phyloP scores from a whole-genome alignment of 2,888 invertebrate genomes.

The Lottia gigantea region DNA sequence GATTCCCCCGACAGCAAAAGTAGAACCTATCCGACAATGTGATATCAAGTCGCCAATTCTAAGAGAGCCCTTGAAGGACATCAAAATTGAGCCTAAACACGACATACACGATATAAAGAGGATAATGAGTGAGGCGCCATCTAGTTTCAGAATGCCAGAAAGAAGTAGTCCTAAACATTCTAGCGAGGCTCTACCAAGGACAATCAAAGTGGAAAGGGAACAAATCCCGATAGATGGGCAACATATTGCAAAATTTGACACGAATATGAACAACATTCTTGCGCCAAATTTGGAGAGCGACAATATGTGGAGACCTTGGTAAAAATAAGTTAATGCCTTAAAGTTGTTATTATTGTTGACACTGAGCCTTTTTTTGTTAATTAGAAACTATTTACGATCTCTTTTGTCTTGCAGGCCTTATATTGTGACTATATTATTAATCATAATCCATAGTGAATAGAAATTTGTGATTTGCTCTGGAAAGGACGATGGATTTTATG shows the following conservation, averaged over 20 bases:
- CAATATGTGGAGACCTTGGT: conserved; percentile 23
- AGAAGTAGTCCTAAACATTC: neutral
- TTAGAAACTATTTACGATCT: too few species aligned
- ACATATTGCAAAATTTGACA: neutral
- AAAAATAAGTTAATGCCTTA: neutral
- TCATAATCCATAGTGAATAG: too few species aligned
- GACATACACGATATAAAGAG: neutral
- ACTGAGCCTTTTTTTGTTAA: too few species aligned
- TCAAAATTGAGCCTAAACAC: conserved; percentile 8
- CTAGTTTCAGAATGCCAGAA: conserved; percentile 4
- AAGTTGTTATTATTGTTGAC: too few species aligned
- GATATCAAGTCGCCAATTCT: conserved; percentile 13
- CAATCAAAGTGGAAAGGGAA: conserved; percentile 17
- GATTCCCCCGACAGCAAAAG: conserved; percentile 8
- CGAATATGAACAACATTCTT: neutral
- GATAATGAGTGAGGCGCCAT: conserved; percentile 11
- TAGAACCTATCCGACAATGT: conserved; percentile 2
- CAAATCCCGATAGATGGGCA: neutral
- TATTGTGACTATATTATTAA: too few species aligned
- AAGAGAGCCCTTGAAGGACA: conserved; percentile 13
- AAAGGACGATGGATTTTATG: too few species aligned
- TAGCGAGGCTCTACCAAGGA: neutral
- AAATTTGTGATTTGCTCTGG: too few species aligned
- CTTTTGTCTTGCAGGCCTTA: too few species aligned
- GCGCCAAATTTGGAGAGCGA: conserved; percentile 10